Base-by-base conservation (phyloP, 1,140 invertebrate species). In the Macrobrachium rosenbergii region DNA sequence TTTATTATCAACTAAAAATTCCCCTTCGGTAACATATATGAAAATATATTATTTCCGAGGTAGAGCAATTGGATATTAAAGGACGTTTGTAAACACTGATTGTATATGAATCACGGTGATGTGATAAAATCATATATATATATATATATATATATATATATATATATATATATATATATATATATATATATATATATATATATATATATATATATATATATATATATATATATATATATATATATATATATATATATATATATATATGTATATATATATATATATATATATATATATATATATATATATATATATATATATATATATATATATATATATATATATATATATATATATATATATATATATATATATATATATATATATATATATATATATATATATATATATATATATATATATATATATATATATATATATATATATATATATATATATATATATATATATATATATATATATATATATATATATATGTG, bases 391-490 rank as follows among this genome's bases (percentile, higher is more conserved):
- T 64, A 23, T 64, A 23, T 64, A 23, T 64, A 23, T 64, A 23
- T 64, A 23, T 64, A 23, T 64, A 23, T 64, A 23, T 64, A 23
- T 64, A 23, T 64, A 23, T 64, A 23, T 64, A 23, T 64, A 23
- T 64, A 23, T 64, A 23, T 64, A 23, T 64, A 23, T 64, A 23
- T 64, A 23, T 64, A 23, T 64, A 23, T 64, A 23, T 64, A 67
- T 67, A 67, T 67, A 67, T 67, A 67, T 67, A 67, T 67, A 64
- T 64, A 64, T 64, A 64, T 64, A 64, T 64, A 64, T 64, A 64
- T 64, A 64, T 64, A 64, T 64, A 64, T 64, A 64, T 64, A 64
- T 23, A 64, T 64, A 64, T 64, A 64, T 64, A 64, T 14, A 64
- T n/a, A n/a, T n/a, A n/a, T n/a, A n/a, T n/a, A 6, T 64, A 64